phyloP scores from a whole-genome alignment of 2,888 invertebrate genomes.

The Nomada ruficornis region DNA sequence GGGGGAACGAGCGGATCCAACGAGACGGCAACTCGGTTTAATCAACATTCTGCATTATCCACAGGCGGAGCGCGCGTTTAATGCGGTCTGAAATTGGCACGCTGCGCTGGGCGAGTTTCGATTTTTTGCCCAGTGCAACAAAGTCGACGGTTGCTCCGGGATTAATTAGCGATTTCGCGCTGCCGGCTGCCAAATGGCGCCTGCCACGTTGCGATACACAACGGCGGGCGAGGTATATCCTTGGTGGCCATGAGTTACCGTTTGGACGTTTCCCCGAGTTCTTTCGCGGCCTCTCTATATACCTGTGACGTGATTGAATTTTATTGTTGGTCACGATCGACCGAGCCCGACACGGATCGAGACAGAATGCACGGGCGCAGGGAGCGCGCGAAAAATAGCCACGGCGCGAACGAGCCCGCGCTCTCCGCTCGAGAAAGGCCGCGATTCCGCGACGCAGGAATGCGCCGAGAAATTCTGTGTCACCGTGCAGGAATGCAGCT shows the following conservation, averaged over 20 bases:
- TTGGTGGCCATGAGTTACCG: background rate
- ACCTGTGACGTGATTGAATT: no score
- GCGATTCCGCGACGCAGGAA: slow-evolving; percentile 34
- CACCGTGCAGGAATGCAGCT: slow-evolving; percentile 63
- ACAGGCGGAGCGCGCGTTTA: slow-evolving; percentile 6
- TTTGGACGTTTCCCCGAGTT: no score
- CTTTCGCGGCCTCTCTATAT: no score
- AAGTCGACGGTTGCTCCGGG: slow-evolving; percentile 17
- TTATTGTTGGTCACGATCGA: slow-evolving; percentile 8
- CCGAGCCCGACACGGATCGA: background rate
- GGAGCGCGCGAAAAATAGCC: slow-evolving; percentile 25
- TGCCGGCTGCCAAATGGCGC: background rate
- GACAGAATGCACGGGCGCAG: background rate
- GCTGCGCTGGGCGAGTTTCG: slow-evolving; percentile 41
- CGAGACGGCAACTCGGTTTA: slow-evolving; percentile 11
- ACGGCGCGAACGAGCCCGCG: background rate
- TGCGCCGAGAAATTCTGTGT: slow-evolving; percentile 60
- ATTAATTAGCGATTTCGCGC: slow-evolving; percentile 56
- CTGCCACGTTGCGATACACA: background rate
- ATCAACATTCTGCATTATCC: slow-evolving; percentile 38
- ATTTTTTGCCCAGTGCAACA: slow-evolving; percentile 37
- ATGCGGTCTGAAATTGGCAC: slow-evolving; percentile 49
- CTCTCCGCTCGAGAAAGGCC: slow-evolving; percentile 25
- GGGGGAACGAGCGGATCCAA: background rate
- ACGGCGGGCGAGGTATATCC: background rate